Conservation (phyloP, 2,888 invertebrate genomes). For the Branchellion lobata region DNA sequence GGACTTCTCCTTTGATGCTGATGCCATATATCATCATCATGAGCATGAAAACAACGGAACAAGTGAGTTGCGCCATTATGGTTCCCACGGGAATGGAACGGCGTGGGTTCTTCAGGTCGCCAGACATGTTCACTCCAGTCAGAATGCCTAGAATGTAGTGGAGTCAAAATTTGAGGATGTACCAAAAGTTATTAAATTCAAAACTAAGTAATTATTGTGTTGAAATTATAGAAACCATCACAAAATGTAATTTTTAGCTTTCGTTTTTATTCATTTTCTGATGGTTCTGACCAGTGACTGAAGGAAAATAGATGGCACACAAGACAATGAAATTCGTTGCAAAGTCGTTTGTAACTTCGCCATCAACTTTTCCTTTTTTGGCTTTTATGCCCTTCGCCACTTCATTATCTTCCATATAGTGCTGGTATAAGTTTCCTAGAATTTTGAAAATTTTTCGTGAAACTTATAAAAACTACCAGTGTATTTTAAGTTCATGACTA, state of each 20-base stretch:
- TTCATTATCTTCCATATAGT: slow-evolving; percentile 51
- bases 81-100: slow-evolving; percentile 95
- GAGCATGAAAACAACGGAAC: slow-evolving; percentile 74
- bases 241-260: not conserved
- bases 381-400: slow-evolving; percentile 49
- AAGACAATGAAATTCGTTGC: slow-evolving; percentile 89
- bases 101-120: slow-evolving; percentile 93
- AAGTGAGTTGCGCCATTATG: slow-evolving; percentile 88
- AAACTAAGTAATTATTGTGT: not conserved
- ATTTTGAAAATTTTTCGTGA: too few species aligned
- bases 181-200: not conserved
- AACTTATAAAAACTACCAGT: not conserved
- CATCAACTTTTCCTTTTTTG: slow-evolving; percentile 46
- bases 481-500: not conserved
- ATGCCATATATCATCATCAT: slow-evolving; percentile 71
- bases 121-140: slow-evolving; percentile 97
- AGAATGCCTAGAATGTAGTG: slow-evolving; percentile 74
- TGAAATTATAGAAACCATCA: not conserved
- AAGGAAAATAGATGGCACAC: slow-evolving; percentile 96
- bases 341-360: slow-evolving; percentile 69
- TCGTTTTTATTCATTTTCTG: too few species aligned
- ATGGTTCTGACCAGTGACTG: slow-evolving; percentile 88
- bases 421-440: slow-evolving; percentile 50
- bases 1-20: slow-evolving; percentile 84
- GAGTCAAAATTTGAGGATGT: not conserved